Evolutionary conservation across 2,113 vertebrate species (phyloP).

Genomic region (Brevimyrus niger): DNA sequence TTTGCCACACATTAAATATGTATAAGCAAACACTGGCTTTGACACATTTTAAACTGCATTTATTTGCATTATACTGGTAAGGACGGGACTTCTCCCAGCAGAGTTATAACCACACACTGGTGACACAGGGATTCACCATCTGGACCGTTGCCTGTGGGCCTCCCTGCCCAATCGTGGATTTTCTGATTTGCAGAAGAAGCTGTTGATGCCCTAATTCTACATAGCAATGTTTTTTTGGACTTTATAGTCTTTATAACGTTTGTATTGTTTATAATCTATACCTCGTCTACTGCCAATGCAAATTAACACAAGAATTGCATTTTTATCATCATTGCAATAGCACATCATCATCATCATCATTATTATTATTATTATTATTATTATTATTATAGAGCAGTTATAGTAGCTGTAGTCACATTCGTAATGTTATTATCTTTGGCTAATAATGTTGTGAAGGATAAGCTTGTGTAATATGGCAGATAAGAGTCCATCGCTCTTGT

Average conservation of each 20-base stretch:
- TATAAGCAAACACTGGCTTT: conserved; percentile 60
- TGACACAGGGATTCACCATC: conserved; percentile 37
- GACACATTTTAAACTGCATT: conserved; percentile 68
- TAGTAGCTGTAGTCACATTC: neutral
- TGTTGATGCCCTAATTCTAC: neutral
- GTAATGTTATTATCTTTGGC: conserved; percentile 50
- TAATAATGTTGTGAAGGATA: conserved; percentile 43
- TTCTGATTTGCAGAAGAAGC: neutral
- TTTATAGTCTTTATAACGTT: neutral
- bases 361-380: neutral
- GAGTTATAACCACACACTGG: conserved; percentile 55
- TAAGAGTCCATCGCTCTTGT: conserved; percentile 33
- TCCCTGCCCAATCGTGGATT: neutral
- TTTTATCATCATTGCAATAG: neutral
- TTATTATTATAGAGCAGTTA: neutral
- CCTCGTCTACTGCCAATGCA: neutral
- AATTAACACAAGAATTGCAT: neutral
- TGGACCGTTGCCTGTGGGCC: neutral
- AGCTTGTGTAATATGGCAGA: conserved; percentile 9
- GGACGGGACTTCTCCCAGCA: conserved; percentile 58
- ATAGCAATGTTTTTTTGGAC: neutral
- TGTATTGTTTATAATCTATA: neutral
- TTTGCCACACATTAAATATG: conserved; percentile 69
- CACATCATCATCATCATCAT: neutral
- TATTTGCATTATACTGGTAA: conserved; percentile 63